Base-by-base conservation (phyloP, 2,113 vertebrate genomes). In the Vicugna pacos region DNA sequence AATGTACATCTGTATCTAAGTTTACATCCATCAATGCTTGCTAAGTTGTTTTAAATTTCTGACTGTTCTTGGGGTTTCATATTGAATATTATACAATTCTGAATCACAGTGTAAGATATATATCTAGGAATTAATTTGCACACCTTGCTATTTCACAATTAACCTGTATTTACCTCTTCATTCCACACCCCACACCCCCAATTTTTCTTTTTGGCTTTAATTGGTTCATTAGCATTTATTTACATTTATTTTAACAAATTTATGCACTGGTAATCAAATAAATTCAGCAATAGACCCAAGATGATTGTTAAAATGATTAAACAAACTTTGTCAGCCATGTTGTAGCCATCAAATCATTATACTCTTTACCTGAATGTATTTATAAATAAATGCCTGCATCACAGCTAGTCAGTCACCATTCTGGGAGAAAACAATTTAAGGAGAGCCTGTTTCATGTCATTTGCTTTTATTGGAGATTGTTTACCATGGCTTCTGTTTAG, bases 261-360 rank as follows among this genome's bases (percentile, higher is more conserved):
- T 85, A 30, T 70, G 17, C 46, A 54, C 32, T 72, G 35, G 79
- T 96, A 85, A 84, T 80, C 54, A 89, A 62, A 84, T 70, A 85
- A 58, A 90, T 35, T 70, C 24, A 72, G 46, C 19, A 64, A 46
- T 79, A 58, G 85, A 73, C 60, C 35, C 62, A 15, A 73, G 42
- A 38, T 54, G 38, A 76, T 26, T 60, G 48, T 64, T 65, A 65
- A 83, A 80, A 72, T 35, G 30, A 83, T 79, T 84, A 85, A 82
- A 90, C 80, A 85, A 85, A 72, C 14, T 42, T 79, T 64, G 46
- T 80, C 46, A 80, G 30, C 15, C 38, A 35, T 20, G 26, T 20
- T 56, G 24, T 1, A 32, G 64, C 22, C 80, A 4, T 90, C 35
- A 65, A 84, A 35, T 38, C 19, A 64, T 62, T 56, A 52, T 35